Conservation (phyloP, 2,888 invertebrate genomes). For the Thalpophila matura region DNA sequence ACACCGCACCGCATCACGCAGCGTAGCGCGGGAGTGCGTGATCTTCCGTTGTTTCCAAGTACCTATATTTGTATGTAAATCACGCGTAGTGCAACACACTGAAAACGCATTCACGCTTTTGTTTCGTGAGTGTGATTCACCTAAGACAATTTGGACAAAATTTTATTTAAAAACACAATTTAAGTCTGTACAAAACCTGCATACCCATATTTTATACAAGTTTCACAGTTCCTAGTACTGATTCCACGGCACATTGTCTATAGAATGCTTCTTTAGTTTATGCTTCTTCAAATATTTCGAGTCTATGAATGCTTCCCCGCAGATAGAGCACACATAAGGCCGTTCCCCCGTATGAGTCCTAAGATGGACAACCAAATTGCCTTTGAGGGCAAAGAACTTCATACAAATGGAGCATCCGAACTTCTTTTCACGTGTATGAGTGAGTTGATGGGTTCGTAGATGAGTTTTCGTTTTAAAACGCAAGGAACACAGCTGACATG, state of each 20-base stretch:
- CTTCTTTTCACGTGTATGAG: constrained; percentile 88
- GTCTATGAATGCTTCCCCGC: constrained; percentile 88
- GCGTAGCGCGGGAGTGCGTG: too few relatives aligned
- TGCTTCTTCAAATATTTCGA: constrained; percentile 89
- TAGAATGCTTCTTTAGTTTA: constrained; percentile 85
- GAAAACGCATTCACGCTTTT: too few relatives aligned
- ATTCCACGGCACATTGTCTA: constrained; percentile 85
- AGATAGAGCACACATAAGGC: constrained; percentile 85
- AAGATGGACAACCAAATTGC: constrained; percentile 87
- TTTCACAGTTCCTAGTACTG: constrained; percentile 69
- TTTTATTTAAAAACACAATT: neutral
- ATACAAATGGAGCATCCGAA: constrained; percentile 89
- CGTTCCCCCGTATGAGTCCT: constrained; percentile 89
- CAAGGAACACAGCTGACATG: constrained; percentile 84
- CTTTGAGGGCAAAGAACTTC: constrained; percentile 89
- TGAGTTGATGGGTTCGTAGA: constrained; percentile 86
- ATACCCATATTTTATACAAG: constrained; percentile 32
- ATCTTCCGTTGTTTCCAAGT: too few relatives aligned
- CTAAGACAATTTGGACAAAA: constrained; percentile 27
- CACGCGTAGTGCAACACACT: too few relatives aligned
- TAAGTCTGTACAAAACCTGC: neutral
- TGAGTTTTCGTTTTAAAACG: constrained; percentile 89
- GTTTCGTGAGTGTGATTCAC: too few relatives aligned
- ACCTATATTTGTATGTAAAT: too few relatives aligned
- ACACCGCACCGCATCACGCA: too few relatives aligned